Percentiles rank a stretch among this genome's conserved stretches.
Evolutionary conservation across 1,140 invertebrate genomes (phyloP).

Genomic region (Ditylenchus dipsaci): DNA sequence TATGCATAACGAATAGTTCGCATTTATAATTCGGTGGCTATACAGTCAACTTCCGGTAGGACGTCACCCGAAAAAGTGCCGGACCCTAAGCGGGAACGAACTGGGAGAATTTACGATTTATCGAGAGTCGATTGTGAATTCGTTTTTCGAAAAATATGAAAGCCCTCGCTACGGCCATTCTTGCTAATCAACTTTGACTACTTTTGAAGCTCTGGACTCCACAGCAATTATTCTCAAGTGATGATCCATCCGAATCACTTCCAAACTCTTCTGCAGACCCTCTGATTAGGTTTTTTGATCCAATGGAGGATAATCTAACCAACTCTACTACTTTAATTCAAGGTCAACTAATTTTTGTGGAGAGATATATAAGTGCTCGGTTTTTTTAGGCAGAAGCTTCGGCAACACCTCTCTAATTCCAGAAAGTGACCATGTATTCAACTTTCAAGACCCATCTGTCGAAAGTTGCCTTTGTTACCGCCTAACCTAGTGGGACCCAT

Average conservation of each 20-base stretch:
- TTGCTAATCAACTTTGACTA: background rate
- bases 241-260: background rate
- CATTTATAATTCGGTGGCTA: no score
- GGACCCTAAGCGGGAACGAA: no score
- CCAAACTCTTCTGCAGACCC: background rate
- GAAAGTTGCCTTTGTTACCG: constrained; percentile 22
- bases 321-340: background rate
- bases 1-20: no score
- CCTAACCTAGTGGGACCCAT: constrained; percentile 46
- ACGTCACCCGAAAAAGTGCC: no score
- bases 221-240: background rate
- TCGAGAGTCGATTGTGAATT: no score
- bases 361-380: background rate
- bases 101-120: no score
- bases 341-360: background rate
- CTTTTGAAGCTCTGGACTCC: background rate
- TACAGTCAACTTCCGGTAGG: no score
- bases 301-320: background rate
- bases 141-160: no score
- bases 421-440: background rate
- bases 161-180: no score
- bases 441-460: background rate
- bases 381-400: background rate
- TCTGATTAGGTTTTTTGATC: background rate
- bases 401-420: background rate